Percentiles rank a stretch among this genome's conserved stretches.
Evolutionary conservation across 2,888 invertebrate genomes (phyloP).

Genomic region (Amblyteles armatorius): DNA sequence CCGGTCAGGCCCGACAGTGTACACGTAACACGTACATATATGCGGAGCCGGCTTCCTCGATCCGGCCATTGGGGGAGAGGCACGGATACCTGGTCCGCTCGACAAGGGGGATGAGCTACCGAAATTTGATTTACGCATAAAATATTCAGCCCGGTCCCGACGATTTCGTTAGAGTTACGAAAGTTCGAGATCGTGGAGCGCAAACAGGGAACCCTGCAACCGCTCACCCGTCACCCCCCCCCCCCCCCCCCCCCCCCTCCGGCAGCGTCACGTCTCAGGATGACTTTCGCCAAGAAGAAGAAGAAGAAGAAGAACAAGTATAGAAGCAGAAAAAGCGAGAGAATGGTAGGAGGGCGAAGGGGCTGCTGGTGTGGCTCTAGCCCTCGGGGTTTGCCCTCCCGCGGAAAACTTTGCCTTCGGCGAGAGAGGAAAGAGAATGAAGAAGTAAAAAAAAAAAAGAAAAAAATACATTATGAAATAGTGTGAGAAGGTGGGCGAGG

Average conservation of each 20-base stretch:
- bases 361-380: constrained; percentile 15
- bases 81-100: background rate
- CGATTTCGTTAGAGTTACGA: constrained; percentile 79
- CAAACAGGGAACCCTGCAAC: constrained; percentile 59
- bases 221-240: constrained; percentile 43
- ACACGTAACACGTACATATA: constrained; percentile 3
- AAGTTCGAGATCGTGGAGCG: constrained; percentile 73
- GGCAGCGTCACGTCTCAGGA: constrained; percentile 37
- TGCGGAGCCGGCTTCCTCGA: background rate
- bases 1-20: constrained; percentile 10
- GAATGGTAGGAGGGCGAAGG: constrained; percentile 37
- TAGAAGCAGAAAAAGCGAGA: constrained; percentile 36
- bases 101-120: constrained; percentile 60
- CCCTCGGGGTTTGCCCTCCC: constrained; percentile 29
- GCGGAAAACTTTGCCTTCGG: constrained; percentile 34
- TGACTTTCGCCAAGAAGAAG: constrained; percentile 64
- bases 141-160: constrained; percentile 78
- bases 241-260: too few species aligned
- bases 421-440: constrained; percentile 5
- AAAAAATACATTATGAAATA: constrained; percentile 6
- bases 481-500: background rate
- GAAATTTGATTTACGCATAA: constrained; percentile 79
- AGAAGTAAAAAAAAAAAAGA: background rate
- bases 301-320: constrained; percentile 57
- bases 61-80: background rate